Base-by-base conservation (phyloP, 2,888 invertebrate species). In the Rhogogaster chlorosoma region DNA sequence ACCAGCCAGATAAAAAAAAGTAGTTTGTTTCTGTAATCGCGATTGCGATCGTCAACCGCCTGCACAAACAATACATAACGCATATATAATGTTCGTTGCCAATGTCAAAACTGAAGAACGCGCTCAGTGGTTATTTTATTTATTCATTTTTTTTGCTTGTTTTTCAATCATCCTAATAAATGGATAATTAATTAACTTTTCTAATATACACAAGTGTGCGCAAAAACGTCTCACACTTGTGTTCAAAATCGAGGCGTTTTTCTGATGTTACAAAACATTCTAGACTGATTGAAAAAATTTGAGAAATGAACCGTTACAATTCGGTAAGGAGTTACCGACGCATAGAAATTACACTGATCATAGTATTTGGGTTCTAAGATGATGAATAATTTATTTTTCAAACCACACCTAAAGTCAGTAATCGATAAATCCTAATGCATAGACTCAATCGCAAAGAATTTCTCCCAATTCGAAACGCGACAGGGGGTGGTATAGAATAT, bases 1-100 rank as follows among this genome's bases (percentile, higher is more conserved):
- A 80, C 36, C 38, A 61, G 32, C 38, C 2, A 49, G 61, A 80
- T 80, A 80, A 80, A 38, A n/a, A n/a, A 38, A 32, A 38, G 61
- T n/a, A 29, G 18, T 49, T 80, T 38, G 57, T 61, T 57, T 80
- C 18, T 38, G 5, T 6, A 80, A 80, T 80, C 38, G 22, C 22
- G 18, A 22, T 38, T 36, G 10, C 12, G 10, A 36, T 78, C n/a
- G 38, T 38, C 7, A 57, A 26, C 18, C 1, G 26, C 45, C 32
- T 78, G 32, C 15, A 7, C 9, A 29, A 53, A 18, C 18, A 36
- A 18, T 42, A n/a, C 22, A 15, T 45, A 73, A 32, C 32, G 1
- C 32, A 32, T 12, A 32, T 18, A 18, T 29, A 32, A 45, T 2
- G 22, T 53, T 45, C 12, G 32, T 15, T 18, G 67, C 67, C 32